phyloP scores from a whole-genome alignment of 2,797 vertebrate genomes.

The Epinephelus malabaricus region DNA sequence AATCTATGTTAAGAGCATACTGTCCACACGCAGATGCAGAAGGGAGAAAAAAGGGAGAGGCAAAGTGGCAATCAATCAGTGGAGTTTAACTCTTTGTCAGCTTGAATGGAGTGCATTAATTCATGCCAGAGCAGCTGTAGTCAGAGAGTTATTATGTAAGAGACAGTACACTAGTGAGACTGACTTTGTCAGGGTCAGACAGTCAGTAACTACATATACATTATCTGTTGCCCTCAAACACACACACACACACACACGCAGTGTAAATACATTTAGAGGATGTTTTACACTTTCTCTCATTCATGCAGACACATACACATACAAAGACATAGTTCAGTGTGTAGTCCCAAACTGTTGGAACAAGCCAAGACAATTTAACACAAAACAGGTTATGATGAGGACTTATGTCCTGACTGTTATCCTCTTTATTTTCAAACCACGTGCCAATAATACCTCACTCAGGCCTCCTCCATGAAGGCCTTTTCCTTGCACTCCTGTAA shows the following conservation, averaged over 20 bases:
- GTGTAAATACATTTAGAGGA: constrained; percentile 5
- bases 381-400: background rate
- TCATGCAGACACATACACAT: background rate
- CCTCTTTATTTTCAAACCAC: constrained; percentile 35
- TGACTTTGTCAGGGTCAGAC: constrained; percentile 23
- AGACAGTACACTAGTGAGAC: background rate
- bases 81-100: background rate
- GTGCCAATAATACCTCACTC: constrained; percentile 49
- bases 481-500: constrained; percentile 42
- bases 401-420: constrained; percentile 19
- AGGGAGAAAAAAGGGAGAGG: background rate
- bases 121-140: constrained; percentile 28
- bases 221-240: background rate
- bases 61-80: background rate
- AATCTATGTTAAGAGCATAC: background rate
- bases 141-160: constrained; percentile 46
- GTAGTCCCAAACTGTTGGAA: constrained; percentile 3
- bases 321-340: constrained; percentile 11
- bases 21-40: constrained; percentile 1
- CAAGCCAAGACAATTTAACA: background rate
- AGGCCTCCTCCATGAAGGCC: constrained; percentile 10
- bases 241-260: constrained; percentile 2
- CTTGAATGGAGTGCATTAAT: constrained; percentile 39
- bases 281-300: background rate
- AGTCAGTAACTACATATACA: constrained; percentile 17